Conservation (phyloP, 2,797 vertebrate genomes). For the Melanotaenia maccullochi region DNA sequence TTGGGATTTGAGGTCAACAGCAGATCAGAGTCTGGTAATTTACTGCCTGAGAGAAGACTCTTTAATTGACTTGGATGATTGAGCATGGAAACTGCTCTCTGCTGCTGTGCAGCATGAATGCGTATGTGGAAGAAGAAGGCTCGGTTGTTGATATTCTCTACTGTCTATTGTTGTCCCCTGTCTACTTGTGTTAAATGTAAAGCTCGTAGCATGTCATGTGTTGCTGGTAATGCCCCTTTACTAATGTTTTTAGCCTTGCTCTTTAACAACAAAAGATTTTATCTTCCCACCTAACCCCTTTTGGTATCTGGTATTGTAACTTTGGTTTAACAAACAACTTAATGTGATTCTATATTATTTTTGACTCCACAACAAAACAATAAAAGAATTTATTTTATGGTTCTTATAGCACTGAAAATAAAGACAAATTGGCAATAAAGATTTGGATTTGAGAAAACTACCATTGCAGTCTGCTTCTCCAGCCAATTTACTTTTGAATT, state of each 20-base stretch:
- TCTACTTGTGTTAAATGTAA: constrained; percentile 27
- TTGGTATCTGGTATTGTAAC: not conserved
- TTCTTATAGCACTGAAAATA: too few species aligned
- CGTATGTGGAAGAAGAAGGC: constrained; percentile 53
- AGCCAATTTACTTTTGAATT: not conserved
- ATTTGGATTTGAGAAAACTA: not conserved
- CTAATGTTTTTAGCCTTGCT: not conserved
- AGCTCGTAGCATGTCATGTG: constrained; percentile 11
- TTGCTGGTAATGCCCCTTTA: constrained; percentile 3
- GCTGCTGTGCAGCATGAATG: constrained; percentile 64
- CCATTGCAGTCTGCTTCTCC: not conserved
- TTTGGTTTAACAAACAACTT: constrained; percentile 1
- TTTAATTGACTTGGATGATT: constrained; percentile 72
- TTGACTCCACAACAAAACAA: not conserved
- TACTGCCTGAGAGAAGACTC: constrained; percentile 64
- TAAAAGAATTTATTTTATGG: not conserved
- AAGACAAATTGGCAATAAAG: too few species aligned
- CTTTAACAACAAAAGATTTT: not conserved
- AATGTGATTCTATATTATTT: not conserved
- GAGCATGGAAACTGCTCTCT: constrained; percentile 67
- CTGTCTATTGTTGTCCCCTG: constrained; percentile 56
- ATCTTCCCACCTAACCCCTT: not conserved
- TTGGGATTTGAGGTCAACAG: constrained; percentile 66
- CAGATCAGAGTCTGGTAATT: constrained; percentile 70
- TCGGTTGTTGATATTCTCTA: constrained; percentile 42